These are phyloP conservation scores for Tribolium madens DNA, from an alignment of 1,140 invertebrate species.

Conservation along the genomic window DNA sequence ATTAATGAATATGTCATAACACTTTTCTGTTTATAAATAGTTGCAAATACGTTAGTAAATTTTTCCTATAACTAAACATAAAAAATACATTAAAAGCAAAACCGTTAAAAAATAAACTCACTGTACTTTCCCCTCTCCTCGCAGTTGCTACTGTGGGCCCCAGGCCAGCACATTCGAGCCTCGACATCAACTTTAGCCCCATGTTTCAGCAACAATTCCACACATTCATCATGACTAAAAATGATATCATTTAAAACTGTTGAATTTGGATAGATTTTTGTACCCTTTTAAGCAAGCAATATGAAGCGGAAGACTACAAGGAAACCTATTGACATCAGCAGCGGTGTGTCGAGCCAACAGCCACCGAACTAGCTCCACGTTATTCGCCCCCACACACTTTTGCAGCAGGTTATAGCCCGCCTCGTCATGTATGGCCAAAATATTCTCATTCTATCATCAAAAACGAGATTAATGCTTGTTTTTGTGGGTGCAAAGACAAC, in stretches of 20 bases:
- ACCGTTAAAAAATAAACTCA: conserved; percentile 54
- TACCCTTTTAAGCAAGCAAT: conserved; percentile 79
- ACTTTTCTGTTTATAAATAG: background rate
- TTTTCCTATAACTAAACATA: background rate
- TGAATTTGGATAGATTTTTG: background rate
- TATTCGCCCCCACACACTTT: conserved; percentile 79
- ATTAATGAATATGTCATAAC: background rate
- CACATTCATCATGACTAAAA: conserved; percentile 69
- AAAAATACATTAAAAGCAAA: background rate
- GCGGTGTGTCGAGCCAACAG: conserved; percentile 72
- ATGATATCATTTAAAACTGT: conserved; percentile 31
- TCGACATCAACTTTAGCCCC: conserved; percentile 70
- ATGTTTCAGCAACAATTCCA: conserved; percentile 70
- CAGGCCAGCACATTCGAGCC: conserved; percentile 76
- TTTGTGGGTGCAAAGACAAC: background rate
- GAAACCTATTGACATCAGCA: conserved; percentile 77
- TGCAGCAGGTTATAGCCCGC: conserved; percentile 81
- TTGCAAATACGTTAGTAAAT: background rate
- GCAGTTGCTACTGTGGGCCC: conserved; percentile 77
- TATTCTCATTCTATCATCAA: conserved; percentile 73
- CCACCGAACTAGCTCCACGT: conserved; percentile 78
- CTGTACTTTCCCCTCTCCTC: conserved; percentile 74
- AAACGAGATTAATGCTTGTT: background rate
- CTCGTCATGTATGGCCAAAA: conserved; percentile 75
- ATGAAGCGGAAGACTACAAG: conserved; percentile 79